phyloP scores from a whole-genome alignment of 2,888 invertebrate species.

The Brachyopa scutellaris region DNA sequence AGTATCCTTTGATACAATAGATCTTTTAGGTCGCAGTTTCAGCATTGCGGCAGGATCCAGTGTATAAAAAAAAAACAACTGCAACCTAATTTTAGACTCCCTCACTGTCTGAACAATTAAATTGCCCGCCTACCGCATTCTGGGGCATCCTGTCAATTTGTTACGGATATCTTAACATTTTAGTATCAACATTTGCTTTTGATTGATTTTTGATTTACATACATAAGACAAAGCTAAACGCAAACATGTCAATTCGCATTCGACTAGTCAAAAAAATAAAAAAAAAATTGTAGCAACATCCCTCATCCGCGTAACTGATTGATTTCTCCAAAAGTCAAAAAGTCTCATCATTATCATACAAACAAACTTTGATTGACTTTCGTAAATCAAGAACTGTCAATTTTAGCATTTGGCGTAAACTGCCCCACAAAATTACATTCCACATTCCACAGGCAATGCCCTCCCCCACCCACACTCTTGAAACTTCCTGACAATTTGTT shows the following conservation, averaged over 20 bases:
- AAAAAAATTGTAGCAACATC: too few relatives aligned
- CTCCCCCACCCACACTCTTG: too few relatives aligned
- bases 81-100: too few relatives aligned
- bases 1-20: too few relatives aligned
- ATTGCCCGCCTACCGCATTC: background rate
- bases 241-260: slow-evolving; percentile 58
- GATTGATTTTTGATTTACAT: slow-evolving; percentile 27
- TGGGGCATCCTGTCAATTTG: background rate
- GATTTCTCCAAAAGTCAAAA: slow-evolving; percentile 60
- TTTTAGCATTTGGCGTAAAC: slow-evolving; percentile 55
- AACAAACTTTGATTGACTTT: slow-evolving; percentile 63
- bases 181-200: background rate
- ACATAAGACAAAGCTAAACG: slow-evolving; percentile 35
- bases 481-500: slow-evolving; percentile 51
- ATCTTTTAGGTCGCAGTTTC: too few relatives aligned
- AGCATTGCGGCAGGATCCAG: too few relatives aligned
- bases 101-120: background rate
- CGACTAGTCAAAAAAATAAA: too few relatives aligned
- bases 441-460: too few relatives aligned
- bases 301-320: slow-evolving; percentile 27
- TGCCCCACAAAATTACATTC: slow-evolving; percentile 25
- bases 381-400: slow-evolving; percentile 61
- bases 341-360: slow-evolving; percentile 26
- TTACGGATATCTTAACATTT: background rate
- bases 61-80: too few relatives aligned